Conservation (phyloP, 2,888 invertebrate species). For the Kuschelorhynchus macadamiae region DNA sequence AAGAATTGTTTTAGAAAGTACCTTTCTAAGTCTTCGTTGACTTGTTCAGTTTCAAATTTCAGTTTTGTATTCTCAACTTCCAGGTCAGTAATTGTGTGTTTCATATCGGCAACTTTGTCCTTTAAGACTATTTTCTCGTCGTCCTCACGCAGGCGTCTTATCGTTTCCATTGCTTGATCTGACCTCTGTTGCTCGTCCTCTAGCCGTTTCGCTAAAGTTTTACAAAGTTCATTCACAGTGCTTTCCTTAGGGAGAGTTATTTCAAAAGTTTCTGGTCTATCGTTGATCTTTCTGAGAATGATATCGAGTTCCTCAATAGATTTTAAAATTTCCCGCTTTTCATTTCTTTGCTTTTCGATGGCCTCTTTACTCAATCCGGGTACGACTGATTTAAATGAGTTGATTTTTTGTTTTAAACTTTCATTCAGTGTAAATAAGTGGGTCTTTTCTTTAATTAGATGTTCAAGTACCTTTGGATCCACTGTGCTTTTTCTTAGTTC, state of each 20-base stretch:
- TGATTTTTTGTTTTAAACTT: conserved; percentile 51
- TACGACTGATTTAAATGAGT: conserved; percentile 36
- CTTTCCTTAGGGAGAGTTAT: conserved; percentile 50
- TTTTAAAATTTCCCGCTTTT: conserved; percentile 51
- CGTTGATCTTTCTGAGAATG: conserved; percentile 52
- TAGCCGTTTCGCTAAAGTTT: conserved; percentile 50
- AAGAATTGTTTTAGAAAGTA: too few relatives aligned
- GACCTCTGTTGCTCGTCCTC: conserved; percentile 53
- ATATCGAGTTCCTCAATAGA: conserved; percentile 53
- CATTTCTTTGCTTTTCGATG: conserved; percentile 44
- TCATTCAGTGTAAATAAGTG: conserved; percentile 51
- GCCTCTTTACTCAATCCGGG: conserved; percentile 35
- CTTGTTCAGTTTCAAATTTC: conserved; percentile 54
- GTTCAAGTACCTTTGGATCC: conserved; percentile 50
- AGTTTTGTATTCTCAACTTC: conserved; percentile 57
- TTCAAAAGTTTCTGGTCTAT: conserved; percentile 51
- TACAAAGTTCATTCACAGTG: conserved; percentile 43
- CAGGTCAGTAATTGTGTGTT: conserved; percentile 55
- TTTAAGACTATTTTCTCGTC: conserved; percentile 56
- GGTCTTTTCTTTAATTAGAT: conserved; percentile 52
- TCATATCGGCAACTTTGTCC: conserved; percentile 55
- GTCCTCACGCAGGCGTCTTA: conserved; percentile 54
- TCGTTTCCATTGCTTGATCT: conserved; percentile 53
- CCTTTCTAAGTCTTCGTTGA: conserved; percentile 52
- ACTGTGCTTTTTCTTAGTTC: conserved; percentile 47